Conservation (phyloP, 2,113 vertebrate species). For the Hipposideros armiger region DNA sequence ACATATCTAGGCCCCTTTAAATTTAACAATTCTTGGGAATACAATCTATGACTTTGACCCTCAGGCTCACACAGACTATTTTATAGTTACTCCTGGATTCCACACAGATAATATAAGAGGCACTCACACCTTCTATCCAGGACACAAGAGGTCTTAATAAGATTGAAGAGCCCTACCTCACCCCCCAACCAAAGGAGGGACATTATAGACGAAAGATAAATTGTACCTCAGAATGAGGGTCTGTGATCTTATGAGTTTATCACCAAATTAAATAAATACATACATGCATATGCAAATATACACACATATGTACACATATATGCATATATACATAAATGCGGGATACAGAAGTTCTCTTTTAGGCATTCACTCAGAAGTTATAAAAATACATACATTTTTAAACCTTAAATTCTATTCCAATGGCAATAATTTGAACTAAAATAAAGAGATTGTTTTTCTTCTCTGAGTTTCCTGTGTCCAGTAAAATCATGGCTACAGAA, state of each 20-base stretch:
- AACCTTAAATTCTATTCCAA: constrained; percentile 17
- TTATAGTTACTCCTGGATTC: background rate
- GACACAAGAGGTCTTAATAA: background rate
- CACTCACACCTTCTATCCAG: background rate
- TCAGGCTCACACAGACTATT: background rate
- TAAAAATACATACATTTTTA: background rate
- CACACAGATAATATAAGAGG: background rate
- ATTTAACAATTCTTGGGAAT: background rate
- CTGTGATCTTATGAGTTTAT: background rate
- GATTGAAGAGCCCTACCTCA: background rate
- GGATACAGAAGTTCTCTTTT: background rate
- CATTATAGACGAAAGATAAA: constrained; percentile 1
- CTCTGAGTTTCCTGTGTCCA: background rate
- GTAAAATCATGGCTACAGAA: background rate
- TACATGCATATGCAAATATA: background rate
- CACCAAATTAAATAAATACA: background rate
- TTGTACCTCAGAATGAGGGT: background rate
- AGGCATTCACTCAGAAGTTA: background rate
- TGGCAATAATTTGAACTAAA: background rate
- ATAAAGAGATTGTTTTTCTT: background rate
- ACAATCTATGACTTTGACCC: background rate
- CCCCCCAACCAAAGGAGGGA: background rate
- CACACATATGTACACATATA: background rate
- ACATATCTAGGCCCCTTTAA: background rate
- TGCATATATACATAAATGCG: background rate